These are phyloP conservation scores for Bradypodion ventrale DNA, from an alignment of 2,797 vertebrate genomes.

Conservation along the genomic window DNA sequence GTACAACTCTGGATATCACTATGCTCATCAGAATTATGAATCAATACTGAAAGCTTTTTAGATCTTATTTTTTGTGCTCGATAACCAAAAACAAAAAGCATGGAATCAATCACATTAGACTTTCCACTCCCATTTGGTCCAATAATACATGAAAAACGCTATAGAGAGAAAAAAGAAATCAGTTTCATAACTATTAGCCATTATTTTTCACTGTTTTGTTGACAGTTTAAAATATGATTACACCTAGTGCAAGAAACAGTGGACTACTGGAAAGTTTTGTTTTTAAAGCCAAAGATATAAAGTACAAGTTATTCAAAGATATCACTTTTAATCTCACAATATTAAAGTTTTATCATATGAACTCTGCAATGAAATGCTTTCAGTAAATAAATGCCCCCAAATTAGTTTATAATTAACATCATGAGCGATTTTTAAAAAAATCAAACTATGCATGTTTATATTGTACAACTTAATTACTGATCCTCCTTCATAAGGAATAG, in stretches of 20 bases:
- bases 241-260: slow-evolving; percentile 35
- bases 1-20: slow-evolving; percentile 92
- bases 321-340: slow-evolving; percentile 45
- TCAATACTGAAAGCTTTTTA: slow-evolving; percentile 96
- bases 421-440: not conserved
- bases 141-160: slow-evolving; percentile 98
- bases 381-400: slow-evolving; percentile 20
- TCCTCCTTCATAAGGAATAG: slow-evolving; percentile 36
- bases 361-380: slow-evolving; percentile 42
- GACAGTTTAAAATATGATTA: slow-evolving; percentile 31
- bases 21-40: slow-evolving; percentile 94
- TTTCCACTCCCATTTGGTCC: slow-evolving; percentile 98
- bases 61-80: slow-evolving; percentile 98
- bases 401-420: slow-evolving; percentile 47
- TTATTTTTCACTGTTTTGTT: not conserved
- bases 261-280: slow-evolving; percentile 30
- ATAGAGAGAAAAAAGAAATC: slow-evolving; percentile 49
- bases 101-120: slow-evolving; percentile 98
- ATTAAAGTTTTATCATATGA: slow-evolving; percentile 35
- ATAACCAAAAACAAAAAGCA: slow-evolving; percentile 99
- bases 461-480: slow-evolving; percentile 41
- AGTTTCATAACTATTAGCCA: slow-evolving; percentile 5
- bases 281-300: slow-evolving; percentile 42
- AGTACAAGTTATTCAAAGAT: slow-evolving; percentile 31
- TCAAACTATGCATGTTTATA: slow-evolving; percentile 51